phyloP scores from a whole-genome alignment of 2,797 vertebrate genomes.

The Lates japonicus region DNA sequence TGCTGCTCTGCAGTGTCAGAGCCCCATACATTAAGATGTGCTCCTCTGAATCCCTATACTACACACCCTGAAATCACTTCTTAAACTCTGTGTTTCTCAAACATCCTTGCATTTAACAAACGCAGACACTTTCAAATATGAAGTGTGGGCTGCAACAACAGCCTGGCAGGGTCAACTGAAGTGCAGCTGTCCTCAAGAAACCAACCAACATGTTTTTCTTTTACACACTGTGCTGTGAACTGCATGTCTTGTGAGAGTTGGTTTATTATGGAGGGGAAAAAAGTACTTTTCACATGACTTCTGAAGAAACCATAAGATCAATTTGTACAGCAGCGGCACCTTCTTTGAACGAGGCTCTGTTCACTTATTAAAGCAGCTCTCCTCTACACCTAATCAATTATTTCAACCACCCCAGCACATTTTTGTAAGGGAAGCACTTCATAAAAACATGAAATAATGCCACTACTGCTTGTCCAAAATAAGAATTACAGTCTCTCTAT shows the following conservation, averaged over 20 bases:
- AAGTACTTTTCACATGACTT: background rate
- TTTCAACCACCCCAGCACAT: background rate
- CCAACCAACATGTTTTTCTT: slow-evolving; percentile 20
- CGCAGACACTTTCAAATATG: slow-evolving; percentile 22
- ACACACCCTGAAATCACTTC: background rate
- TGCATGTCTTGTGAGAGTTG: slow-evolving; percentile 34
- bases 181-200: slow-evolving; percentile 35
- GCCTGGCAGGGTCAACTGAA: slow-evolving; percentile 43
- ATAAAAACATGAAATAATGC: background rate
- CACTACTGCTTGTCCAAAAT: background rate
- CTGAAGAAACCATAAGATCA: slow-evolving; percentile 18
- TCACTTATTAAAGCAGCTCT: slow-evolving; percentile 40
- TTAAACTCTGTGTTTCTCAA: background rate
- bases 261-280: background rate
- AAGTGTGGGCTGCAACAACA: slow-evolving; percentile 18
- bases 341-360: slow-evolving; percentile 19
- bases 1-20: slow-evolving; percentile 18
- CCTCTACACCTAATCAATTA: slow-evolving; percentile 44
- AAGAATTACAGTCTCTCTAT: background rate
- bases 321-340: slow-evolving; percentile 34
- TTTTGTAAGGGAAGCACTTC: background rate
- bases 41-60: slow-evolving; percentile 22
- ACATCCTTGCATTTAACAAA: background rate
- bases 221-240: slow-evolving; percentile 2
- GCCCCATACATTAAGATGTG: slow-evolving; percentile 1